Base-by-base conservation (phyloP, 2,113 vertebrate species). In the Syngnathus floridae region DNA sequence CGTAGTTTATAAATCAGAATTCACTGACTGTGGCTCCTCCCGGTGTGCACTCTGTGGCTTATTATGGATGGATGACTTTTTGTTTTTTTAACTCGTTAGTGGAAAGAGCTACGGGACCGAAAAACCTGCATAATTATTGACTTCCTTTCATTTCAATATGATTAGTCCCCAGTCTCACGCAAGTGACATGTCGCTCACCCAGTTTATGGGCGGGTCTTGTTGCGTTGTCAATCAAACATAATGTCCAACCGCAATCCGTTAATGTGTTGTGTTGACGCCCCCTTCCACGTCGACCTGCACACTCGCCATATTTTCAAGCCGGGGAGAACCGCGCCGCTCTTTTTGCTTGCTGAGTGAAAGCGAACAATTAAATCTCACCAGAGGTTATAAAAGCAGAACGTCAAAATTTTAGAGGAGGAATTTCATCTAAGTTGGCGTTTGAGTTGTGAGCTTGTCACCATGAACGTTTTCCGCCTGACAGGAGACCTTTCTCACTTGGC, bases 401-500 rank as follows among this genome's bases (percentile, higher is more conserved):
- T 61, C 5, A n/a, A 61, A 12, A 8, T 26, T 43, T 35, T 36
- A 2, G 0, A 63, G 37, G 19, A 14, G 16, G 57, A 16, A 10
- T 8, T 11, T 22, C 1, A 38, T 21, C 60, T 11, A 26, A 22
- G 10, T 16, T 12, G 11, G 19, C n/a, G 62, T 9, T 16, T 7
- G 8, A 13, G 21, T 60, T 5, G 14, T 21, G 35, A 57, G 10
- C 26, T 13, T 67, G 71, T 77, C 52, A 64, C 81, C 67, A 98
- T 98, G 95, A 98, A 98, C 87, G 46, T 98, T 82, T 98, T 97
- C 87, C 93, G 95, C 79, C 87, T 98, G 55, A 92, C 91, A 36
- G 95, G 95, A 81, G 96, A 98, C 84, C 88, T 98, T 75, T 98
- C 94, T 88, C 95, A 98, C 88, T 79, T 98, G 86, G 94, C 94